A percentile compares a stretch with the other conserved stretches of the same genome.
These are phyloP conservation scores for Philereme vetulata DNA, from an alignment of 2,888 invertebrate genomes.

Conservation along the genomic window DNA sequence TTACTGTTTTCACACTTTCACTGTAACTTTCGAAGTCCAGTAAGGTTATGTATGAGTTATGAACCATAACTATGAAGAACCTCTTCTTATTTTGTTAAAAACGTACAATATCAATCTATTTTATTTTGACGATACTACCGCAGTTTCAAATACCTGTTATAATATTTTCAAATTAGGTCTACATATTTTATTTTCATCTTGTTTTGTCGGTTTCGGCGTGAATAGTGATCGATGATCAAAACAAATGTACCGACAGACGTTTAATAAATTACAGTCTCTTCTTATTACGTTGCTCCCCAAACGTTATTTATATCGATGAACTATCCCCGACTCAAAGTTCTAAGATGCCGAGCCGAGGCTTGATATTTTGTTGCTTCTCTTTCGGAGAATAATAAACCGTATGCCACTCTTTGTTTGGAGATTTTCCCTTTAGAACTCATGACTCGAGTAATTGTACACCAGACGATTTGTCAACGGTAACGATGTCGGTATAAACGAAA, in stretches of 20 bases:
- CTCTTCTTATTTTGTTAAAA: too few species aligned
- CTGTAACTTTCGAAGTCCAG: neutral
- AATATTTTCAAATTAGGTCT: neutral
- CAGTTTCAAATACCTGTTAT: too few species aligned
- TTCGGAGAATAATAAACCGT: conserved; percentile 7
- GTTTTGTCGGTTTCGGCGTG: neutral
- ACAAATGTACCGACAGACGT: conserved; percentile 39
- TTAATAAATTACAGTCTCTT: conserved; percentile 41
- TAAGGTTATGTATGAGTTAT: neutral
- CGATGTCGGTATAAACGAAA: conserved; percentile 6
- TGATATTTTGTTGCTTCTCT: neutral
- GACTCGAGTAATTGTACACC: neutral
- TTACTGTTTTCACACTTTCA: neutral
- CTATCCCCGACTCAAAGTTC: conserved; percentile 18
- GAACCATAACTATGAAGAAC: too few species aligned
- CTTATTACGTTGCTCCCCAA: conserved; percentile 27
- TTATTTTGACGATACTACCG: too few species aligned
- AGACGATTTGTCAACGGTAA: conserved; percentile 9
- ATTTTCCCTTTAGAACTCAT: conserved; percentile 3
- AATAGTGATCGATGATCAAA: conserved; percentile 41
- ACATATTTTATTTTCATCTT: neutral
- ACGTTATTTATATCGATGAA: conserved; percentile 30
- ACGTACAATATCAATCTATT: too few species aligned
- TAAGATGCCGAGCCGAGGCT: neutral
- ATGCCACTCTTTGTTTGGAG: neutral